phyloP scores from a whole-genome alignment of 2,888 invertebrate species.

The Adelphocoris suturalis region DNA sequence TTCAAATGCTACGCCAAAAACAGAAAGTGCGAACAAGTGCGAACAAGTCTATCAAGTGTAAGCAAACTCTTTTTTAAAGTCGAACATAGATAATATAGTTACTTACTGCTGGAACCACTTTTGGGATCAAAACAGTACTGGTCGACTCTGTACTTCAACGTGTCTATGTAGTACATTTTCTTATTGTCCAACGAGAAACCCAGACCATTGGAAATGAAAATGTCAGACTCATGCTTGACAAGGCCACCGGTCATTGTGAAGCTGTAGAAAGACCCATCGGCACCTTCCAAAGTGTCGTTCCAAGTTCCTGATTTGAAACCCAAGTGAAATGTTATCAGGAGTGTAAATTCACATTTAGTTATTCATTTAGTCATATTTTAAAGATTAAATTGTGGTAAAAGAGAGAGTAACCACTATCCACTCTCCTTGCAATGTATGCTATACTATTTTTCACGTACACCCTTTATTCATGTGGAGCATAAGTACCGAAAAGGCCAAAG shows the following conservation, averaged over 20 bases:
- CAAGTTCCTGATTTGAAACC: constrained; percentile 24
- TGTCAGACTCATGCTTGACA: constrained; percentile 77
- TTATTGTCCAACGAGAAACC: constrained; percentile 85
- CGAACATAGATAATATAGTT: too few relatives aligned
- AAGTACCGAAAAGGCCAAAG: too few relatives aligned
- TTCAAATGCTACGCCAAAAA: too few relatives aligned
- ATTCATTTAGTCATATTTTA: too few relatives aligned
- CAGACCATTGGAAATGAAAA: constrained; percentile 88
- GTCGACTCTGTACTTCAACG: constrained; percentile 79
- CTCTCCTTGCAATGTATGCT: too few relatives aligned
- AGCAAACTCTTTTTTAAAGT: too few relatives aligned
- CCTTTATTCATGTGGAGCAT: too few relatives aligned
- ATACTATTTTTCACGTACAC: too few relatives aligned
- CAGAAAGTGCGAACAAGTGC: too few relatives aligned
- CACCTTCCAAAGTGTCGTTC: constrained; percentile 79
- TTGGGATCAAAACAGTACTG: constrained; percentile 86
- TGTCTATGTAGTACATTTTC: constrained; percentile 83
- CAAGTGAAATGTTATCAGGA: background rate
- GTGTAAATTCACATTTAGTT: background rate
- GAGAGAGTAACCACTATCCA: too few relatives aligned
- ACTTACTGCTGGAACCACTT: constrained; percentile 84
- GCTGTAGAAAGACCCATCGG: constrained; percentile 80
- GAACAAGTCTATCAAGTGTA: too few relatives aligned
- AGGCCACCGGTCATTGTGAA: constrained; percentile 74
- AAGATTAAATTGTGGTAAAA: too few relatives aligned